Percentiles rank a stretch among this genome's conserved stretches.
Evolutionary conservation across 1,140 invertebrate species (phyloP).

Genomic region (Drosophila aff.): DNA sequence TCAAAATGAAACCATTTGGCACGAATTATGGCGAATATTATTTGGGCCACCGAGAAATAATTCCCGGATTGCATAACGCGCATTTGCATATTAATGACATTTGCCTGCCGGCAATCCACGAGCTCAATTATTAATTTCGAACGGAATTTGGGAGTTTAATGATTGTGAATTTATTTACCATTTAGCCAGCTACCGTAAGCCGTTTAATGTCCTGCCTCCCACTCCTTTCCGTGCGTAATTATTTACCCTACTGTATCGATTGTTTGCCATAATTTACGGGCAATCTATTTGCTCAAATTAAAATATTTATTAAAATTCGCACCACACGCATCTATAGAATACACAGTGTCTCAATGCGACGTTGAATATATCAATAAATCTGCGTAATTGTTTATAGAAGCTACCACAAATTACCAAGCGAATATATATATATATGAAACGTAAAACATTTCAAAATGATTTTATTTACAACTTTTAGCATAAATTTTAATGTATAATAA

Average conservation of each 20-base stretch:
- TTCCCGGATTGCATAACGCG: conserved; percentile 22
- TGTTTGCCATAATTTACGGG: conserved; percentile 64
- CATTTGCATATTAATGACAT: conserved; percentile 47
- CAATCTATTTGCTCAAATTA: conserved; percentile 57
- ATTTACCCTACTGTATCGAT: conserved; percentile 33
- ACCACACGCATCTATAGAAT: conserved; percentile 17
- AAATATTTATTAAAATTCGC: conserved; percentile 44
- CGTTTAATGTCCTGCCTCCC: conserved; percentile 47
- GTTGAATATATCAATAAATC: conserved; percentile 61
- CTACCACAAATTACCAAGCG: conserved; percentile 43
- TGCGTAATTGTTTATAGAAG: conserved; percentile 62
- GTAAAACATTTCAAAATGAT: conserved; percentile 69
- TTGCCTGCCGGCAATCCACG: conserved; percentile 3
- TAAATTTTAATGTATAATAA: conserved; percentile 77
- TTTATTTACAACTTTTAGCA: conserved; percentile 76
- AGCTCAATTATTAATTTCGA: conserved; percentile 33
- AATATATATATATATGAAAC: conserved; percentile 16
- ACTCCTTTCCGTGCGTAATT: conserved; percentile 13
- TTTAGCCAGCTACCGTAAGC: conserved; percentile 40
- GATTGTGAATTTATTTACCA: conserved; percentile 49
- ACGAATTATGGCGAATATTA: conserved; percentile 16
- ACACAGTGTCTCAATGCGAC: conserved; percentile 33
- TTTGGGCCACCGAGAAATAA: background rate
- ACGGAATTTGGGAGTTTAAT: conserved; percentile 29
- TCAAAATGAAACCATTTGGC: conserved; percentile 18